A percentile compares a stretch with the other conserved stretches of the same genome.
Evolutionary conservation across 2,888 invertebrate genomes (phyloP).

Genomic region (Luperina nickerlii): DNA sequence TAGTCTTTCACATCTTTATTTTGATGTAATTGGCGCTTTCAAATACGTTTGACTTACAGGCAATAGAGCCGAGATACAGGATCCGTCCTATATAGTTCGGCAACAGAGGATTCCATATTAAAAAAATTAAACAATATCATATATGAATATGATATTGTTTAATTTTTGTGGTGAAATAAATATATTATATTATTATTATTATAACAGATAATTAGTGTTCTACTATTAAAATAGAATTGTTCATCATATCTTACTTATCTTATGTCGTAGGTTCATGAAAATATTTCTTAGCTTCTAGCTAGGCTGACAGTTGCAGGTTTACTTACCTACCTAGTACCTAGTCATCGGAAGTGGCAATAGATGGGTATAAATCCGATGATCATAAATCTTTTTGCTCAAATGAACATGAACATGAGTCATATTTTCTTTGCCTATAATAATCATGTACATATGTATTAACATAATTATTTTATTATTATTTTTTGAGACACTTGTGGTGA

Average conservation of each 20-base stretch:
- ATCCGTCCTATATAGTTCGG: too few species aligned
- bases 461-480: neutral
- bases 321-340: neutral
- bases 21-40: conserved; percentile 10
- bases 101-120: too few species aligned
- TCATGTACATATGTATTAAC: neutral
- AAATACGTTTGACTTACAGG: neutral
- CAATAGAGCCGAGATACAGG: too few species aligned
- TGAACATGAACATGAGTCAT: conserved; percentile 8
- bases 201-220: neutral
- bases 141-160: too few species aligned
- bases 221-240: neutral
- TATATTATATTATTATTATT: too few species aligned
- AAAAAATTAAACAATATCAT: too few species aligned
- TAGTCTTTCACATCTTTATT: conserved; percentile 21
- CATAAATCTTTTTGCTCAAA: conserved; percentile 19
- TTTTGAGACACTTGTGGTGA: neutral
- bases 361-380: neutral
- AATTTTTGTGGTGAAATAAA: too few species aligned
- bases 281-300: neutral
- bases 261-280: neutral
- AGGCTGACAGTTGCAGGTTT: conserved; percentile 5
- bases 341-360: neutral
- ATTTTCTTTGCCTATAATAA: neutral
- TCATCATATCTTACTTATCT: too few species aligned